Percentiles rank a stretch among this genome's conserved stretches.
Conservation (phyloP, 2,888 invertebrate genomes). For the Agrilus biguttatus region DNA sequence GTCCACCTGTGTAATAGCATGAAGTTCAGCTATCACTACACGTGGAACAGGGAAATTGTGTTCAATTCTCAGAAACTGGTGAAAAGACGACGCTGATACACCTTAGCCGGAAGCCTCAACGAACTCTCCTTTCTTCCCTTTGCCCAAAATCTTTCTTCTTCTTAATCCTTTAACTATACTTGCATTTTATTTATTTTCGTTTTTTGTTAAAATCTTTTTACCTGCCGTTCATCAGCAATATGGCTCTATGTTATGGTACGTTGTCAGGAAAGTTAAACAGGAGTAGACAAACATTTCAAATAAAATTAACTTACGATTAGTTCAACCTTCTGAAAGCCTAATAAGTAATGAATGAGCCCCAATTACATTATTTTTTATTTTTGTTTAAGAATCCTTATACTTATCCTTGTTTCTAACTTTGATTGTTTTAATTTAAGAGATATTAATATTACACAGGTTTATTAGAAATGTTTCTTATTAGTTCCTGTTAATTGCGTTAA, state of each 20-base stretch:
- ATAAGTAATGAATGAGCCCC: too few relatives aligned
- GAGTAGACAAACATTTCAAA: too few relatives aligned
- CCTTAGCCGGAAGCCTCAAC: constrained; percentile 3
- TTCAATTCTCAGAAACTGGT: constrained; percentile 86
- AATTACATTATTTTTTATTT: too few relatives aligned
- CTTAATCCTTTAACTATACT: constrained; percentile 2
- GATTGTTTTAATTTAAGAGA: too few relatives aligned
- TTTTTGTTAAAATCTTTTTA: background rate
- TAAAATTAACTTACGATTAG: too few relatives aligned
- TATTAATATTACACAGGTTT: too few relatives aligned
- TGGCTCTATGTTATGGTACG: constrained; percentile 31
- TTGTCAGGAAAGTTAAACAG: constrained; percentile 6
- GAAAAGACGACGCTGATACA: constrained; percentile 68
- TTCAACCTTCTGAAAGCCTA: too few relatives aligned
- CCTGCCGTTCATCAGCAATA: constrained; percentile 15
- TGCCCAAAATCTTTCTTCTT: background rate
- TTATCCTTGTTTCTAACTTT: too few relatives aligned
- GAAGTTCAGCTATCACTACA: constrained; percentile 74
- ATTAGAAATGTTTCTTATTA: too few relatives aligned
- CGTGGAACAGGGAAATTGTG: constrained; percentile 86
- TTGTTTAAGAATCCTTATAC: too few relatives aligned
- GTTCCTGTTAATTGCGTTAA: too few relatives aligned
- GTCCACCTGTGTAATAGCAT: constrained; percentile 37
- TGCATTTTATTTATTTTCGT: constrained; percentile 3
- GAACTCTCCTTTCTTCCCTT: constrained; percentile 12